Percentiles rank a stretch among this genome's conserved stretches.
Evolutionary conservation across 2,797 vertebrate species (phyloP).

Genomic region (Gila robusta): DNA sequence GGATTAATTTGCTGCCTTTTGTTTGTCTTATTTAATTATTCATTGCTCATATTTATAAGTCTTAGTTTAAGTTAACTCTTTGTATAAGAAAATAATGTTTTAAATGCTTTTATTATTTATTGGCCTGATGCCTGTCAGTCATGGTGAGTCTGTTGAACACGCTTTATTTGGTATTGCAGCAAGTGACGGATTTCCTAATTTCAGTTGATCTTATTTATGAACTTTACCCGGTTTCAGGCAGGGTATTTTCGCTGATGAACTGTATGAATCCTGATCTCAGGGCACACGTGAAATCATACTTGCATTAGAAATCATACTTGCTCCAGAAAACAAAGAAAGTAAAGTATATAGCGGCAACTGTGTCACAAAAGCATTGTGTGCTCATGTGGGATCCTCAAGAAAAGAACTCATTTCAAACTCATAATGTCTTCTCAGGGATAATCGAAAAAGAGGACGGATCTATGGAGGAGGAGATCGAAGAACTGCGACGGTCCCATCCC

Average conservation of each 20-base stretch:
- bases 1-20: not conserved
- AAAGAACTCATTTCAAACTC: not conserved
- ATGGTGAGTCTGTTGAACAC: not conserved
- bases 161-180: conserved; percentile 39
- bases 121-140: conserved; percentile 13
- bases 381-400: not conserved
- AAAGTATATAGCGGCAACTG: not conserved
- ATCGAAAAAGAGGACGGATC: conserved; percentile 87
- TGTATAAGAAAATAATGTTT: not conserved
- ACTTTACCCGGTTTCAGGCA: conserved; percentile 55
- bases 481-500: conserved; percentile 71
- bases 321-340: not conserved
- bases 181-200: conserved; percentile 55
- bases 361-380: not conserved
- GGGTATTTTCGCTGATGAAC: not conserved
- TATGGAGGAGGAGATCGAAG: conserved; percentile 89
- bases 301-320: not conserved
- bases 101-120: not conserved
- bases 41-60: not conserved
- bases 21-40: not conserved
- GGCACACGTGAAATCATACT: not conserved
- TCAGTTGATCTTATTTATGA: conserved; percentile 47
- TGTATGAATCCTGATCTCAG: not conserved
- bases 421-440: conserved; percentile 80
- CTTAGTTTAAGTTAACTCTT: not conserved